Conservation (phyloP, 1,140 invertebrate genomes). For the Geopemphigus sp. region DNA sequence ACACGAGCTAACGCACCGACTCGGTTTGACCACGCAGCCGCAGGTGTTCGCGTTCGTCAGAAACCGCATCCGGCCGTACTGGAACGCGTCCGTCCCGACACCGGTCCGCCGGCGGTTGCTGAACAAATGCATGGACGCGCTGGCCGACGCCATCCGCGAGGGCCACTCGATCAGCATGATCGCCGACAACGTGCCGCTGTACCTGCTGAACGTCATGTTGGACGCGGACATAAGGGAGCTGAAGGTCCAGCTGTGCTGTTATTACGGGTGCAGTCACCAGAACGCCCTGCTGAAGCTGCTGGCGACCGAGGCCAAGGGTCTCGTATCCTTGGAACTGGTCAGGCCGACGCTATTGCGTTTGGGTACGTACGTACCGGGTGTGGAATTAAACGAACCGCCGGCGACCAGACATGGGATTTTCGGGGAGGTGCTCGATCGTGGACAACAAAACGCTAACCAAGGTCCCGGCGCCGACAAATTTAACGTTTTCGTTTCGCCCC, state of each 20-base stretch:
- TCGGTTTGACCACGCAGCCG: not conserved
- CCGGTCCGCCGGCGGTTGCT: conserved; percentile 56
- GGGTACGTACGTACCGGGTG: conserved; percentile 26
- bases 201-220: conserved; percentile 57
- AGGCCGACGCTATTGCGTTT: conserved; percentile 57
- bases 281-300: conserved; percentile 57
- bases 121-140: conserved; percentile 56
- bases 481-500: no score
- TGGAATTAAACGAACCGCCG: no score
- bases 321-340: conserved; percentile 57
- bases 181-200: conserved; percentile 57
- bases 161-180: conserved; percentile 54
- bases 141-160: conserved; percentile 54
- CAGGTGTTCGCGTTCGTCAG: conserved; percentile 56
- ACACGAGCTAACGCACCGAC: not conserved
- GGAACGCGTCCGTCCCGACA: conserved; percentile 56
- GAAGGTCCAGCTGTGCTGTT: conserved; percentile 59
- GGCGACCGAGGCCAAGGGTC: conserved; percentile 56
- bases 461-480: no score
- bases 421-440: no score
- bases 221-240: conserved; percentile 57
- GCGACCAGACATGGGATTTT: no score
- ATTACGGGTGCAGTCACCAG: conserved; percentile 60
- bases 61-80: conserved; percentile 57
- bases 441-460: no score